Evolutionary conservation across 2,797 vertebrate genomes (phyloP).

Genomic region (Thalassophryne amazonica): DNA sequence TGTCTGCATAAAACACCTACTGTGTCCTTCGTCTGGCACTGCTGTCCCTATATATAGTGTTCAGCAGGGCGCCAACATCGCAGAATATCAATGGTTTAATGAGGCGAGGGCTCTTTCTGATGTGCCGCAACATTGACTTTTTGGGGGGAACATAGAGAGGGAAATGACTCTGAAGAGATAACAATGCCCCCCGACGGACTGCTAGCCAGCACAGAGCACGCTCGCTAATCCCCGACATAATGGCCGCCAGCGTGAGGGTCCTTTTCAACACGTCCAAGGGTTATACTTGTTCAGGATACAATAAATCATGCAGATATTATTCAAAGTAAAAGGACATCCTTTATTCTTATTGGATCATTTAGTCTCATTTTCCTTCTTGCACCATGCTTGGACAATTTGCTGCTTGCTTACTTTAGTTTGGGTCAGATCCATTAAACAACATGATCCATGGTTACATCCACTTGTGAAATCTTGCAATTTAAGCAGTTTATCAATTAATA

Average conservation of each 20-base stretch:
- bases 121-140: conserved; percentile 77
- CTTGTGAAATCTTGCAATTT: conserved; percentile 27
- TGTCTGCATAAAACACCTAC: conserved; percentile 70
- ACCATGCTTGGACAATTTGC: conserved; percentile 40
- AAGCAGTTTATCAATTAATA: conserved; percentile 19
- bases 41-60: conserved; percentile 68
- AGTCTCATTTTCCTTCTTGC: conserved; percentile 19
- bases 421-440: conserved; percentile 40
- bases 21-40: conserved; percentile 60
- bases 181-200: conserved; percentile 71
- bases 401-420: conserved; percentile 30
- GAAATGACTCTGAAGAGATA: conserved; percentile 72
- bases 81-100: conserved; percentile 81
- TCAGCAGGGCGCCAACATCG: conserved; percentile 69
- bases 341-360: conserved; percentile 41
- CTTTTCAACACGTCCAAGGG: conserved; percentile 1
- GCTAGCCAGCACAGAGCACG: conserved; percentile 56
- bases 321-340: conserved; percentile 30
- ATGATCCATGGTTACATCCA: conserved; percentile 28
- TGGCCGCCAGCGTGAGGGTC: conserved; percentile 46
- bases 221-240: conserved; percentile 61
- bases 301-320: conserved; percentile 34
- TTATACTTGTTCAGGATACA: conserved; percentile 18
- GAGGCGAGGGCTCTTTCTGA: conserved; percentile 78
- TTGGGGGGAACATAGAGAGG: conserved; percentile 68